Evolutionary conservation across 2,113 vertebrate genomes (phyloP), one percentile per base, ranked within the genome.

Genomic region (Neodontobutis hainanensis): DNA sequence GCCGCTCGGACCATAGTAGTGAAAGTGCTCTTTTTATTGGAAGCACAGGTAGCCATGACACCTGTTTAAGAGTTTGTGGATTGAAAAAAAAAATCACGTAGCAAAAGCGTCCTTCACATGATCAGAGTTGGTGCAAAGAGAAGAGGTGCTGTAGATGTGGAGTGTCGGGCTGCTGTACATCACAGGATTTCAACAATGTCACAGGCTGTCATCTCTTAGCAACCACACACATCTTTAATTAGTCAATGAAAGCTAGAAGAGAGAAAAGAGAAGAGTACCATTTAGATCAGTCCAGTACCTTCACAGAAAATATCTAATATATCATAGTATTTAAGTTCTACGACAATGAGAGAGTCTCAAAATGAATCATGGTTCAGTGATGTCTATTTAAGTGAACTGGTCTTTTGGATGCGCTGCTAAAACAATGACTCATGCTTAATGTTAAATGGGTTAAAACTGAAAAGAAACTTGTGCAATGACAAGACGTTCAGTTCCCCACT

Each of bases 201-300:
- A 80, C 52, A 19, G 71, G 84, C 69, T 8, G 69, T 74, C 82
- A 88, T 92, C 85, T 88, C 93, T 94, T 90, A 94, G 91, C 92
- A 93, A 90, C 89, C 75, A 58, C 8, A 15, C 38, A 55, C 49
- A 78, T 93, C 84, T 85, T 92, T 89, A 91, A 92, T 90, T 90
- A 92, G 80, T 75, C 71, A 82, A 63, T 75, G 74, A 84, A 83
- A 61, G 73, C 87, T 80, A 56, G 52, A 69, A 83, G 75, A 78
- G 80, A 86, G 27, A 87, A n/a, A 19, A 50, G 19, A 69, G 57
- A 59, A 84, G 63, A 66, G 27, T 66, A 59, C 77, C 40, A 48
- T 70, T 87, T 69, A 50, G 67, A 81, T 78, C 75, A 75, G 16
- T 32, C 32, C 43, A 69, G 61, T 14, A 35, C 12, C 36, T 68